Evolutionary conservation across 1,140 invertebrate genomes (phyloP).

Genomic region (Colletes latitarsis): DNA sequence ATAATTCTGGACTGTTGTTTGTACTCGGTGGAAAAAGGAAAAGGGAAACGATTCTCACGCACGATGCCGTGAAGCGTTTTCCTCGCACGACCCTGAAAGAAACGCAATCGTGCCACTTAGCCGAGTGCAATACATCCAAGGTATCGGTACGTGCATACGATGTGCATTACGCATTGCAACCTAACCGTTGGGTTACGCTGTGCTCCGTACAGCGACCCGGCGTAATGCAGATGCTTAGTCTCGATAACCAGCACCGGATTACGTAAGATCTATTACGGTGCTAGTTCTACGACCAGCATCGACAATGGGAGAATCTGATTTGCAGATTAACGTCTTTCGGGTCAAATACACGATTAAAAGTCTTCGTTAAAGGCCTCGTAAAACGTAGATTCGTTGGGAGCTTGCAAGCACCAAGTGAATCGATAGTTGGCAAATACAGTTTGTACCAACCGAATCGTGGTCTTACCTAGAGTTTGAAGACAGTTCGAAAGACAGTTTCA

Average conservation of each 20-base stretch:
- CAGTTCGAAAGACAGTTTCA: too few relatives aligned
- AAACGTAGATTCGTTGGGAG: neutral
- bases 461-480: too few relatives aligned
- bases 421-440: neutral
- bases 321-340: neutral
- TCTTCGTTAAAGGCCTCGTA: too few relatives aligned
- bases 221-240: slow-evolving; percentile 28
- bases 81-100: slow-evolving; percentile 28
- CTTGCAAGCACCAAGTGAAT: neutral
- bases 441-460: too few relatives aligned
- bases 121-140: slow-evolving; percentile 16
- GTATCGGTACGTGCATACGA: slow-evolving; percentile 27
- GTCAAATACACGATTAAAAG: neutral
- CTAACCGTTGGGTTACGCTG: too few relatives aligned
- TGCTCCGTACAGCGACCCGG: neutral
- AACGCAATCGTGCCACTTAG: slow-evolving; percentile 40
- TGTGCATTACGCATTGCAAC: slow-evolving; percentile 25
- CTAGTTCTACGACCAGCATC: slow-evolving; percentile 14
- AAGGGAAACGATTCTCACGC: slow-evolving; percentile 6
- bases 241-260: slow-evolving; percentile 18
- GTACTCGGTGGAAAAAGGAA: neutral
- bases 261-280: slow-evolving; percentile 37
- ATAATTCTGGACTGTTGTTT: neutral
- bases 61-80: neutral
- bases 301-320: slow-evolving; percentile 18